Conservation (phyloP, 2,113 vertebrate species). For the Poecile atricapillus region DNA sequence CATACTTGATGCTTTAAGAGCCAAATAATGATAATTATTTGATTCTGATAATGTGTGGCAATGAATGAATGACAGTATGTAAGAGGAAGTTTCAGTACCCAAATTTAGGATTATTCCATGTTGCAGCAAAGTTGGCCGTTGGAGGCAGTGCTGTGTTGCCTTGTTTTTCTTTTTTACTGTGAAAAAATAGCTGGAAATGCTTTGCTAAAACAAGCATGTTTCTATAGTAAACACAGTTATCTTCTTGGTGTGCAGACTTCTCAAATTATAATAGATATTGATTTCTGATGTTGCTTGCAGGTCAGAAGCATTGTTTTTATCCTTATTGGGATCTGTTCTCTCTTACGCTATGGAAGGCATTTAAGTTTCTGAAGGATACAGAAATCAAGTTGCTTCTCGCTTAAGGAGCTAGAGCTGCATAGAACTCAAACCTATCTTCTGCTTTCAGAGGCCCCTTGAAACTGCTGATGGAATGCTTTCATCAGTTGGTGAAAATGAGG, state of each 20-base stretch:
- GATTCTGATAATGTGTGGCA: background rate
- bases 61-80: background rate
- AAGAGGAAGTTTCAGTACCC: background rate
- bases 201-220: background rate
- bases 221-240: background rate
- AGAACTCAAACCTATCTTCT: background rate
- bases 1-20: background rate
- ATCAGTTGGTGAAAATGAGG: background rate
- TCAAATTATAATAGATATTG: background rate
- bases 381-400: background rate
- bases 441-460: background rate
- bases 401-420: background rate
- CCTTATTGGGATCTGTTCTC: background rate
- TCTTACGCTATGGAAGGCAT: background rate
- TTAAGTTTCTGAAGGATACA: background rate
- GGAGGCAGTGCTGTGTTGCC: background rate
- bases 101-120: background rate
- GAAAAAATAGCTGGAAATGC: background rate
- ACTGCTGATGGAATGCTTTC: background rate
- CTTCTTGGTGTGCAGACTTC: background rate
- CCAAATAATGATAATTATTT: background rate
- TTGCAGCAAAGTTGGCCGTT: background rate
- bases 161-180: background rate
- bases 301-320: background rate
- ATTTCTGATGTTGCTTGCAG: background rate